Conservation (phyloP, 2,113 vertebrate species). For the Podocnemis expansa region DNA sequence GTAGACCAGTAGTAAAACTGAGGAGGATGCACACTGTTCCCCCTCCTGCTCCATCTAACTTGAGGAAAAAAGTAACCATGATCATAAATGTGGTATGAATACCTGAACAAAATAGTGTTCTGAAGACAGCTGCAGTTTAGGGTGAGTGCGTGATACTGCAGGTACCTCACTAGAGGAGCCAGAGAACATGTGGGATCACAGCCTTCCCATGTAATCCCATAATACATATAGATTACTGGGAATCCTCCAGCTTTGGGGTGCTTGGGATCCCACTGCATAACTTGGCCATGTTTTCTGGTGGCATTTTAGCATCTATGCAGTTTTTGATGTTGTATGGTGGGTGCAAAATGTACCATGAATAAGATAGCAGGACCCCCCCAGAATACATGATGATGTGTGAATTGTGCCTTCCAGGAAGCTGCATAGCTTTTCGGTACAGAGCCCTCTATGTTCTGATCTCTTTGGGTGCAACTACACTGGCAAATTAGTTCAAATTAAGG, state of each 20-base stretch:
- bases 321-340: not conserved
- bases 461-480: no score
- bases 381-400: not conserved
- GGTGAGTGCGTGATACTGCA: not conserved
- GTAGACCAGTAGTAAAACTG: not conserved
- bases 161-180: not conserved
- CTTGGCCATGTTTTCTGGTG: not conserved
- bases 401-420: not conserved
- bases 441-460: not conserved
- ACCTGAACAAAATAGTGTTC: not conserved
- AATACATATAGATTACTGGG: not conserved
- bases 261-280: not conserved
- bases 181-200: not conserved
- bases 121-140: not conserved
- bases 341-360: not conserved
- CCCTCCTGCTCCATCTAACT: accelerated
- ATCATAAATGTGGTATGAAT: accelerated
- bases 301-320: not conserved
- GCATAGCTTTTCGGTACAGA: not conserved
- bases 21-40: not conserved
- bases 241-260: accelerated
- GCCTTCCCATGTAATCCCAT: not conserved
- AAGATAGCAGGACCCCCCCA: not conserved
- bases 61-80: not conserved
- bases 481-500: no score